Evolutionary conservation across 2,113 vertebrate species (phyloP).

Genomic region (Oncorhynchus masou): DNA sequence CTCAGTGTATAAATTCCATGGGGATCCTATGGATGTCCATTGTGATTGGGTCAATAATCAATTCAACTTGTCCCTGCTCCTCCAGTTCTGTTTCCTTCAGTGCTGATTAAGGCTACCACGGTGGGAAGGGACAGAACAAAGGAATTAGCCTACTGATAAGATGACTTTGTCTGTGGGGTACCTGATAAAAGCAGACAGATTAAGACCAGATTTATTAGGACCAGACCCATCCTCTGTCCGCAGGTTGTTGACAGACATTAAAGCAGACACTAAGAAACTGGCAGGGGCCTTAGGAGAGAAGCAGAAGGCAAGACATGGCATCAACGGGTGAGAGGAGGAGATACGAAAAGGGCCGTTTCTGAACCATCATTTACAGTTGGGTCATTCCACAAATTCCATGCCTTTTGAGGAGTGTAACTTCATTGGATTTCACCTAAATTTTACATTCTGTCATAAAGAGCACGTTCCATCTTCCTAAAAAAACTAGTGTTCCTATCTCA

Average conservation of each 20-base stretch:
- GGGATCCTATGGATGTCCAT: background rate
- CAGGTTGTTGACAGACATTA: conserved; percentile 58
- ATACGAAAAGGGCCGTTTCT: background rate
- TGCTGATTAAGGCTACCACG: conserved; percentile 49
- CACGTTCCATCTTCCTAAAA: too few species aligned
- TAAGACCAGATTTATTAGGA: conserved; percentile 22
- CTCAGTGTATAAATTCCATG: too few species aligned
- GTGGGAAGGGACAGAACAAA: conserved; percentile 46
- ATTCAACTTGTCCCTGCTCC: conserved; percentile 12
- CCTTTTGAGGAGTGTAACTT: too few species aligned
- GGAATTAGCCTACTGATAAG: conserved; percentile 68
- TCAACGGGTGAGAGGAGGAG: conserved; percentile 35
- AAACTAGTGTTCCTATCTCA: too few species aligned
- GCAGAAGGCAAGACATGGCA: conserved; percentile 1
- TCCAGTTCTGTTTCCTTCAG: conserved; percentile 31
- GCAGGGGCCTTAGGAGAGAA: conserved; percentile 24
- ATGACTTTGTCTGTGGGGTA: conserved; percentile 59
- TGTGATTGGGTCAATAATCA: conserved; percentile 8
- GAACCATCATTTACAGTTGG: too few species aligned
- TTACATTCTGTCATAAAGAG: too few species aligned
- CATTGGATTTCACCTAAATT: too few species aligned
- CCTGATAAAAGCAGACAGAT: conserved; percentile 54
- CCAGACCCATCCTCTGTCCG: conserved; percentile 48
- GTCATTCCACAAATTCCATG: too few species aligned
- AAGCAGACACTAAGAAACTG: conserved; percentile 44